Evolutionary conservation across 2,888 invertebrate species (phyloP), one percentile per base, ranked within the genome.

Genomic region (Andrena marginata): DNA sequence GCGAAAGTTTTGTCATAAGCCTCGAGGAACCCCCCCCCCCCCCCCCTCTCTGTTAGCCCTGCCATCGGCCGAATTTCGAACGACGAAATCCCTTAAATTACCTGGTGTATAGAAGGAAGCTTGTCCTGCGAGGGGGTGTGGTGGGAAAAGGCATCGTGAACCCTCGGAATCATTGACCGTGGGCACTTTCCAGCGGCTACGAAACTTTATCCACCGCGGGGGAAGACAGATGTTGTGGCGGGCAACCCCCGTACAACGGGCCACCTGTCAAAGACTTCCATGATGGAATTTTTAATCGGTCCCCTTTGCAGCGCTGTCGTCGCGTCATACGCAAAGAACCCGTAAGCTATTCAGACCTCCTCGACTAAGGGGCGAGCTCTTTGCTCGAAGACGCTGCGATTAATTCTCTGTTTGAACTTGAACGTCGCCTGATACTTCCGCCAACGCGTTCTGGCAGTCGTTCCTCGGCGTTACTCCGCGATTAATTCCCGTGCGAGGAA

Each of bases 241-340:
- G 75, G 76, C 87, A 87, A 42, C 89, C 89, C 91, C 86, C 86
- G 80, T 87, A 70, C 85, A 82, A 77, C 85, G 79, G 79, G 80
- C 87, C 93, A 93, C 93, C 93, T 93, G 93, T 91, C 92, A 91
- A 90, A 89, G 89, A 85, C 74, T 60, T 87, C 87, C 89, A 88
- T 92, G 92, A 93, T 93, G 91, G 93, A 92, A 93, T 93, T 93
- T 93, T 93, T 92, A 91, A 93, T 92, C 85, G 81, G 65, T 16
- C 74, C 82, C 64, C 84, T 90, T 87, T 72, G 48, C 31, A 51
- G 20, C 23, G 79, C 76, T 51, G 73, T 42, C 31, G 72, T 62
- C 81, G 49, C 42, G 16, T n/a, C 23, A 23, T 35, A 63, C 20
- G 54, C 26, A 51, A 69, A 49, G 62, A 51, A 48, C 23, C 13